Conservation (phyloP, 2,888 invertebrate species). For the Scaptomyza tumidula region DNA sequence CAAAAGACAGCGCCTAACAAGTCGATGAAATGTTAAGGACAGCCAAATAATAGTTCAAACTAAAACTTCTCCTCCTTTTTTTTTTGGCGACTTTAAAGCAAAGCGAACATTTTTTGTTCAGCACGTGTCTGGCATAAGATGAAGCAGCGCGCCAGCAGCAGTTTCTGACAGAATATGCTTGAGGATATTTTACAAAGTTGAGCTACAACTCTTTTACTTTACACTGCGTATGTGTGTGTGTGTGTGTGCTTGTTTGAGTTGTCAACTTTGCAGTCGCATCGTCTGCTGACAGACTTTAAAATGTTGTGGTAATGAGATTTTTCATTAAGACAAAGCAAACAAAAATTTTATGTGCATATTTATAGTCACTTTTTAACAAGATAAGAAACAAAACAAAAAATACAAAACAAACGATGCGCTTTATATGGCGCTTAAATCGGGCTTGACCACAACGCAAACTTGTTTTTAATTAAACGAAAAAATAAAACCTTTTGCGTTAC, state of each 20-base stretch:
- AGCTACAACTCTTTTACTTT: constrained; percentile 45
- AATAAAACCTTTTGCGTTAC: constrained; percentile 45
- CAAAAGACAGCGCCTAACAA: constrained; percentile 55
- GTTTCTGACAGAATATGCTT: constrained; percentile 11
- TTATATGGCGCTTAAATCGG: constrained; percentile 64
- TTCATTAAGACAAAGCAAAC: constrained; percentile 32
- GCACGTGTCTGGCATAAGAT: constrained; percentile 53
- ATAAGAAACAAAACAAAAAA: constrained; percentile 14
- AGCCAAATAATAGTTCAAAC: constrained; percentile 39
- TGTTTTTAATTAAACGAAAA: constrained; percentile 78
- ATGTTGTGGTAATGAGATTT: constrained; percentile 50
- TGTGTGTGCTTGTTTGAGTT: constrained; percentile 60
- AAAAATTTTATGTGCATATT: constrained; percentile 46
- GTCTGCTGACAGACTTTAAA: constrained; percentile 19
- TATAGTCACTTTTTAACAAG: constrained; percentile 52
- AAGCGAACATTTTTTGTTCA: constrained; percentile 8
- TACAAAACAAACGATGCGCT: constrained; percentile 21
- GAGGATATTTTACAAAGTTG: constrained; percentile 38
- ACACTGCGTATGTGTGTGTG: constrained; percentile 17
- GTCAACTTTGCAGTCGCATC: constrained; percentile 66
- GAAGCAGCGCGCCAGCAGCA: constrained; percentile 2
- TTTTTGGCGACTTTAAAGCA: constrained; percentile 43
- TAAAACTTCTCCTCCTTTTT: constrained; percentile 7
- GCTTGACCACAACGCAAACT: constrained; percentile 54
- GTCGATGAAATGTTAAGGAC: constrained; percentile 63